Evolutionary conservation across 2,113 vertebrate genomes (phyloP).

Genomic region (Callionymus lyra): DNA sequence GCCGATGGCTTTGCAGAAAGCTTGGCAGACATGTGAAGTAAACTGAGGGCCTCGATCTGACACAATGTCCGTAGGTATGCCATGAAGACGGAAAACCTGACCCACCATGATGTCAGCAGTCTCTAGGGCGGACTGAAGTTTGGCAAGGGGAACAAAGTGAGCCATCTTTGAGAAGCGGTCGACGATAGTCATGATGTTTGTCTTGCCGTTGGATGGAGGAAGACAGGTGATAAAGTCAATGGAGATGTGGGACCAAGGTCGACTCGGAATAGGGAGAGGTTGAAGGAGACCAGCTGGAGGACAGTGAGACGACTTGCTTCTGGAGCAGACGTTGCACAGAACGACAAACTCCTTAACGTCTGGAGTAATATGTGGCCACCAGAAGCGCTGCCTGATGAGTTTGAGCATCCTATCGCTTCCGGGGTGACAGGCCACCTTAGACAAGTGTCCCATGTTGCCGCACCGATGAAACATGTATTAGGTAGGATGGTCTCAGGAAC

Average conservation of each 20-base stretch:
- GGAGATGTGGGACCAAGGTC: no score
- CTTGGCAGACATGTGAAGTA: no score
- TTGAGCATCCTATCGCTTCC: background rate
- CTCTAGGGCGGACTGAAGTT: background rate
- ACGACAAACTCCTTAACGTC: background rate
- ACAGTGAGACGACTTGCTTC: no score
- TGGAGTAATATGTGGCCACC: background rate
- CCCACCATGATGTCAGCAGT: no score
- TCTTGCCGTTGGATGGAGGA: background rate
- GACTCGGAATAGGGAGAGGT: no score
- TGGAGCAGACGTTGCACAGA: background rate
- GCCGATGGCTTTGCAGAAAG: accelerated
- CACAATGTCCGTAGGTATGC: background rate
- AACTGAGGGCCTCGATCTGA: no score
- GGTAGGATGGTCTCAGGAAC: background rate
- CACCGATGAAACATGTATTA: background rate
- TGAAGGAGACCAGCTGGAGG: no score
- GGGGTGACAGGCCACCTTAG: background rate
- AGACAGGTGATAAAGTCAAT: background rate
- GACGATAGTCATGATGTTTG: background rate
- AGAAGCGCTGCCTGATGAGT: background rate
- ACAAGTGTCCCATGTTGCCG: background rate
- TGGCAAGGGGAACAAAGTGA: background rate
- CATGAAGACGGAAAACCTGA: background rate
- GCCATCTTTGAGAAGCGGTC: no score